phyloP scores from a whole-genome alignment of 2,113 vertebrate genomes.

The Eubucco bourcierii region DNA sequence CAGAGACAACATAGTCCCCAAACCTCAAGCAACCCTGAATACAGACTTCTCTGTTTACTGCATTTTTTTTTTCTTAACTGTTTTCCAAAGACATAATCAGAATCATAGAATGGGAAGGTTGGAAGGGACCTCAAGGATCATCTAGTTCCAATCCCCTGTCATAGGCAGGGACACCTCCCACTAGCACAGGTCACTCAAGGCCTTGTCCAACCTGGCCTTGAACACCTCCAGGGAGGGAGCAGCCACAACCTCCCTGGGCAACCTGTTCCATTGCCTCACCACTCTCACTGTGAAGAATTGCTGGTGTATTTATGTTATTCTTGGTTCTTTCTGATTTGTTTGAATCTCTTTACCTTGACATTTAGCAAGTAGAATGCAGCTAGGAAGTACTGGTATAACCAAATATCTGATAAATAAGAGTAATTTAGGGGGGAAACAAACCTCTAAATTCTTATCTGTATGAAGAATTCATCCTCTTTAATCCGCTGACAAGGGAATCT shows the following conservation, averaged over 20 bases:
- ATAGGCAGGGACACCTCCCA: no score
- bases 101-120: no score
- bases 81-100: not conserved
- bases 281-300: not conserved
- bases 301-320: not conserved
- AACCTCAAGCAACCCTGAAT: not conserved
- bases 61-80: not conserved
- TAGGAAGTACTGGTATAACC: not conserved
- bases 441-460: not conserved
- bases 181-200: no score
- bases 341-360: not conserved
- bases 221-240: no score
- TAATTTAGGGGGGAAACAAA: not conserved
- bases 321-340: not conserved
- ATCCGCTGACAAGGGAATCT: not conserved
- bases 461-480: not conserved
- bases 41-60: not conserved
- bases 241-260: no score
- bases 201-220: no score
- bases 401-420: not conserved
- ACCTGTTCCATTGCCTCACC: no score
- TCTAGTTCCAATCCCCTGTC: no score
- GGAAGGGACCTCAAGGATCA: no score
- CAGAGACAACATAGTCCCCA: not conserved
- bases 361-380: not conserved